A percentile compares a stretch with the other conserved stretches of the same genome.
These are phyloP conservation scores for Atta texana DNA, from an alignment of 1,140 invertebrate species.

Conservation along the genomic window DNA sequence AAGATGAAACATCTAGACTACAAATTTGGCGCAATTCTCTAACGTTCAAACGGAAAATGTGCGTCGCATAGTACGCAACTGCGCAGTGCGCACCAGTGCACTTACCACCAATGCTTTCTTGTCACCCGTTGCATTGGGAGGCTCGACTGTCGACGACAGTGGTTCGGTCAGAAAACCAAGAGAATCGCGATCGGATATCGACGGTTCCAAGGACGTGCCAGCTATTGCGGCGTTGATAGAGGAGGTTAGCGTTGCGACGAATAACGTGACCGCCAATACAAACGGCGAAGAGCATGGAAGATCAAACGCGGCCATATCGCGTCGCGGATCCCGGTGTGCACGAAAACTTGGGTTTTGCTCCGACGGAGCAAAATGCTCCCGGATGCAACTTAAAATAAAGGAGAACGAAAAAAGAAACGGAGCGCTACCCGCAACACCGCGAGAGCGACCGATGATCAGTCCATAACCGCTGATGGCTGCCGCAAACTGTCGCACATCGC, in stretches of 20 bases:
- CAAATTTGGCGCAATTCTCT: neutral
- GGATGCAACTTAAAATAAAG: slow-evolving; percentile 19
- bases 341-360: neutral
- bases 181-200: neutral
- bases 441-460: neutral
- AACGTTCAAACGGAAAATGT: neutral
- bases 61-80: no score
- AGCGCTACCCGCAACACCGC: neutral
- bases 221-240: slow-evolving; percentile 63
- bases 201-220: slow-evolving; percentile 14
- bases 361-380: neutral
- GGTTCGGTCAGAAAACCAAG: neutral
- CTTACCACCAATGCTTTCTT: slow-evolving; percentile 25
- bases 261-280: slow-evolving; percentile 48
- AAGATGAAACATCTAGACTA: neutral
- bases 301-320: slow-evolving; percentile 40
- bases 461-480: slow-evolving; percentile 32
- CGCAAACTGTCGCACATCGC: slow-evolving; percentile 20
- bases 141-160: neutral
- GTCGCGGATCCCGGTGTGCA: slow-evolving; percentile 23
- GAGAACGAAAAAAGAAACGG: slow-evolving; percentile 18
- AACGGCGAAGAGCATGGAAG: slow-evolving; percentile 31
- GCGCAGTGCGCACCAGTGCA: neutral
- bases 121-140: neutral
- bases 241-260: slow-evolving; percentile 73